These are phyloP conservation scores for Osmerus eperlanus DNA, from an alignment of 2,113 vertebrate species.

Conservation along the genomic window DNA sequence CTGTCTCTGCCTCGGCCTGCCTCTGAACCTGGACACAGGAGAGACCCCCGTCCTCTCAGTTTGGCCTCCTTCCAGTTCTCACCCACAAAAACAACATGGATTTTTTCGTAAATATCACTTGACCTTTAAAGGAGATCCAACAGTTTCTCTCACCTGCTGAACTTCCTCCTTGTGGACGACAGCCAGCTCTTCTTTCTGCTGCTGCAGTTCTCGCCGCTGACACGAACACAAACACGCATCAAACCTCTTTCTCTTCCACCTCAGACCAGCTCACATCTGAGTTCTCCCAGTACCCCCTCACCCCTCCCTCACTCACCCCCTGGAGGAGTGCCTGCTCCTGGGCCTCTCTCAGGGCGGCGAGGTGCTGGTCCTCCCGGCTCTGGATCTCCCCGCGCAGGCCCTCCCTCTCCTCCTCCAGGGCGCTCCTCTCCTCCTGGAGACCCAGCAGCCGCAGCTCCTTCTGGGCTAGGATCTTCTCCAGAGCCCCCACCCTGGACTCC, in stretches of 20 bases:
- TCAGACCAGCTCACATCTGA: not conserved
- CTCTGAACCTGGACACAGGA: conserved; percentile 39
- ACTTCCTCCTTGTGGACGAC: conserved; percentile 38
- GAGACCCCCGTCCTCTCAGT: not conserved
- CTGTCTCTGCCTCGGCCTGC: conserved; percentile 51
- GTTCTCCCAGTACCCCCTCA: too few species aligned
- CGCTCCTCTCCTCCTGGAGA: conserved; percentile 39
- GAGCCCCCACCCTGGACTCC: conserved; percentile 33
- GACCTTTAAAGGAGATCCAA: too few species aligned
- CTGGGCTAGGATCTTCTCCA: conserved; percentile 65
- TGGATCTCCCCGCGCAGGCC: conserved; percentile 48
- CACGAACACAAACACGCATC: not conserved
- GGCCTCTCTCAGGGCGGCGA: conserved; percentile 31
- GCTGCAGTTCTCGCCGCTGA: conserved; percentile 45
- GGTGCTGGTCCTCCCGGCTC: conserved; percentile 44
- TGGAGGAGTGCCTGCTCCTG: conserved; percentile 36
- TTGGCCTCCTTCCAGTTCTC: not conserved
- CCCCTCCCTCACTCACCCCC: conserved; percentile 35
- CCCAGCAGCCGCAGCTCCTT: conserved; percentile 65
- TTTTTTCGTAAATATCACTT: not conserved
- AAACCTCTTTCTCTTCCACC: not conserved
- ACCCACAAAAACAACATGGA: not conserved
- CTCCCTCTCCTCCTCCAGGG: conserved; percentile 54
- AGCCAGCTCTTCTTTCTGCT: conserved; percentile 39
- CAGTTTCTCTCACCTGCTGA: conserved; percentile 36